These are phyloP conservation scores for Sebastes kiyomatsui DNA, from an alignment of 2,797 vertebrate genomes.

Conservation along the genomic window DNA sequence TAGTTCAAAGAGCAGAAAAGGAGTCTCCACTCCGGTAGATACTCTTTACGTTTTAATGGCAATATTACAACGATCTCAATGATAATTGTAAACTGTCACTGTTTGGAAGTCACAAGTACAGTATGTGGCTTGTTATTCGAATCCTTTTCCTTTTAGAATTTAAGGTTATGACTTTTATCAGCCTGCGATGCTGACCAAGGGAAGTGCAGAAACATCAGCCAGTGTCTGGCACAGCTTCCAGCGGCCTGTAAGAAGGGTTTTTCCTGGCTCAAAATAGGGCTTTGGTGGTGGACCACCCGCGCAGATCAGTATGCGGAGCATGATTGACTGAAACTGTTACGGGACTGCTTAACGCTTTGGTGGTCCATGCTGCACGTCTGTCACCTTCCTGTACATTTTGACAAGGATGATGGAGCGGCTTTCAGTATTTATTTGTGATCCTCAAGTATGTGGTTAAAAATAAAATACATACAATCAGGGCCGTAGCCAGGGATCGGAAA, in stretches of 20 bases:
- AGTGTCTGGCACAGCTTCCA: conserved; percentile 27
- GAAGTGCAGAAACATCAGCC: conserved; percentile 18
- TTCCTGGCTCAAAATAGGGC: conserved; percentile 30
- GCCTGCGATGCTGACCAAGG: conserved; percentile 13
- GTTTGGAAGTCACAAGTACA: neutral
- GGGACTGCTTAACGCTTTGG: conserved; percentile 21
- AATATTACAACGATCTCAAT: neutral
- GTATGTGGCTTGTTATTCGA: neutral
- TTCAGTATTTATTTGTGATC: neutral
- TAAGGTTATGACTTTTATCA: conserved; percentile 26
- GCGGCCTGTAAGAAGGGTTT: conserved; percentile 30
- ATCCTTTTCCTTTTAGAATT: conserved; percentile 3
- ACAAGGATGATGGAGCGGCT: neutral
- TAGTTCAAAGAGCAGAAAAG: neutral
- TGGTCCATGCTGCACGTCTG: conserved; percentile 25
- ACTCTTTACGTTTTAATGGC: neutral
- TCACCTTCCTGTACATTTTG: neutral
- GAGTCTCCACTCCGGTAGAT: neutral
- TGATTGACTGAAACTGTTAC: conserved; percentile 28
- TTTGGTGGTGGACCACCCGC: conserved; percentile 46
- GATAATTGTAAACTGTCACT: neutral
- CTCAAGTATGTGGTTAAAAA: neutral
- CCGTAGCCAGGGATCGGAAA: too few relatives aligned
- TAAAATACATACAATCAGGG: neutral
- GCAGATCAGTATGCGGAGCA: conserved; percentile 23